These are phyloP conservation scores for Hypanus sabinus DNA, from an alignment of 2,113 vertebrate species.

Conservation along the genomic window DNA sequence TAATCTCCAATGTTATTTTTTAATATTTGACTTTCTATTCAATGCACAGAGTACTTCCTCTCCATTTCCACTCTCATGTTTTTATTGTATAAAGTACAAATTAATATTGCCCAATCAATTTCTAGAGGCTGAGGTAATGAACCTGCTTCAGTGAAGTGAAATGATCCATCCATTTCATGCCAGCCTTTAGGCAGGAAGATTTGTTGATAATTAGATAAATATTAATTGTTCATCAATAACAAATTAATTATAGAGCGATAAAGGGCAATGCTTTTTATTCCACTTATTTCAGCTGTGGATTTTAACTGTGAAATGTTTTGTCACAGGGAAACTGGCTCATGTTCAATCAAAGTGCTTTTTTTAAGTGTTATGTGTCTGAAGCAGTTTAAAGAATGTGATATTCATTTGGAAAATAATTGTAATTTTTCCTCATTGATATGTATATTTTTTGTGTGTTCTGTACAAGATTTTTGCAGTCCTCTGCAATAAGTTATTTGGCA, in stretches of 20 bases:
- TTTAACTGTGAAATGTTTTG: neutral
- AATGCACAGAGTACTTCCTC: neutral
- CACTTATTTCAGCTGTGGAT: conserved; percentile 17
- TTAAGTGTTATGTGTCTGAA: neutral
- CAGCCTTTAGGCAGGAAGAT: neutral
- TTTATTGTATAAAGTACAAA: neutral
- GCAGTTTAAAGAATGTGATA: neutral
- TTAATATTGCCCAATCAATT: neutral
- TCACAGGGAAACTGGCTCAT: neutral
- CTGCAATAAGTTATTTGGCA: neutral
- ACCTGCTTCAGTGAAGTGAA: neutral
- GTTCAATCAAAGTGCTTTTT: conserved; percentile 3
- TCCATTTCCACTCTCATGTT: neutral
- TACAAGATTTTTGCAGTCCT: neutral
- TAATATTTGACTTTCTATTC: neutral
- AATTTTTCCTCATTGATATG: neutral
- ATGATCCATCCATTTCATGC: neutral
- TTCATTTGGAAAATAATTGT: neutral
- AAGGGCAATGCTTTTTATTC: neutral
- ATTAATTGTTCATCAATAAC: neutral
- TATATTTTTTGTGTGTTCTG: no score
- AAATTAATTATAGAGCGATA: conserved; percentile 45
- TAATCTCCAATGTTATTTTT: neutral
- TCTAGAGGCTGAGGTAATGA: neutral
- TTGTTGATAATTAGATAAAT: conserved; percentile 21